Base-by-base conservation (phyloP, 1,140 invertebrate species). In the Papilio helenus region DNA sequence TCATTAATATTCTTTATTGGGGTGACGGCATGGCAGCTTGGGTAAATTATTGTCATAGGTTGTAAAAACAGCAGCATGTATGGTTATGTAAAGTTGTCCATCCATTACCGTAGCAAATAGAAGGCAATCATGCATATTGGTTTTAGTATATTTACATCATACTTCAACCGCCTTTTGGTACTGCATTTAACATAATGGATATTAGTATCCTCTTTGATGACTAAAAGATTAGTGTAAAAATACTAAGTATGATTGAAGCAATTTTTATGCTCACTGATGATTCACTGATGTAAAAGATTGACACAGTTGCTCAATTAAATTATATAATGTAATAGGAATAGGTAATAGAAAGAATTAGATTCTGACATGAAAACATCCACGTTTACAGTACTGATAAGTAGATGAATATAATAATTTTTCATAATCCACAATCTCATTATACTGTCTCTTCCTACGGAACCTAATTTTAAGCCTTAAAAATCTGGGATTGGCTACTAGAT, bases 1-100 rank as follows among this genome's bases (percentile, higher is more conserved):
- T 86, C 80, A 79, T 84, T 81, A 84, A 83, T 85, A 87, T 82
- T 80, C 83, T 80, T 79, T 86, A 85, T 84, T 87, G 84, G 83
- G 76, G 76, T 84, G 80, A 79, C 73, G 58, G 81, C 79, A 80
- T 68, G 81, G 74, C 81, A 68, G 72, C 76, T 83, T 79, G 80
- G 46, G 79, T 82, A 80, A 82, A 77, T 61, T 76, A 80, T 82
- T 80, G 79, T 84, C 80, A 82, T 82, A 68, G 34, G 77, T 42
- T 80, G 79, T 82, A 79, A 82, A 79, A 79, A 79, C 78, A 39
- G 42, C 79, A 34, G 34, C 34, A 51, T 55, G 55, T 79, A 83
- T 51, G 79, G 72, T 76, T 76, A 73, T 26, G 80, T 81, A 81
- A 81, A 79, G 55, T 74, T 72, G 65, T 55, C 34, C 44, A 77